Evolutionary conservation across 2,113 vertebrate species (phyloP), one percentile per base, ranked within the genome.

Genomic region (Lophius piscatorius): DNA sequence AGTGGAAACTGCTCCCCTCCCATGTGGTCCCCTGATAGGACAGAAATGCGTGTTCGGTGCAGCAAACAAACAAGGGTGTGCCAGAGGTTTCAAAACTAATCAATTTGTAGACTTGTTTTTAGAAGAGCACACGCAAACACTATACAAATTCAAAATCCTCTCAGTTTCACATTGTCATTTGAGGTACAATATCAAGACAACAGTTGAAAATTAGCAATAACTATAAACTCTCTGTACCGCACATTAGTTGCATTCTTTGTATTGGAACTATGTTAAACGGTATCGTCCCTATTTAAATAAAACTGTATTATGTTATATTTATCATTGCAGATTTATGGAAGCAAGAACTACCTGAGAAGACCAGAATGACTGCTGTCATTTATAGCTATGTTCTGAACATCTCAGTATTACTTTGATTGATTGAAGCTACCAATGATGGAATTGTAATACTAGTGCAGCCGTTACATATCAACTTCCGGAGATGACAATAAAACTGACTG

Each of bases 1-100:
- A 89, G 85, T 83, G 58, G 78, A 83, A 86, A 80, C 54, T 60
- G 76, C 69, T 74, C 49, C 38, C 20, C 56, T 85, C 66, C 61
- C 83, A 70, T 82, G 75, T 78, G 73, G 76, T 60, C 24, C 4
- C 66, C 52, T 51, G 60, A 78, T 76, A 58, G 73, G 60, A 82
- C 61, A 60, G 65, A 77, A 84, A 80, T 87, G 55, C 54, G 75
- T 45, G 67, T 79, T 65, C 40, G 44, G 35, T 29, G 40, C 61
- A 61, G 51, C 58, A 70, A 73, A 74, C 54, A 36, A 52, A 82
- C 73, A 75, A 54, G 48, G 75, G 69, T 52, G 54, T 16, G 49
- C 28, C 34, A 34, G 1, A 36, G 33, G 35, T 68, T 52, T 49
- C 65, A 52, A 39, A 41, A 34, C 22, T 33, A 67, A 63, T 78